A percentile compares a stretch with the other conserved stretches of the same genome.
Evolutionary conservation across 2,888 invertebrate species (phyloP).

Genomic region (Lepeophtheirus nordmannii): DNA sequence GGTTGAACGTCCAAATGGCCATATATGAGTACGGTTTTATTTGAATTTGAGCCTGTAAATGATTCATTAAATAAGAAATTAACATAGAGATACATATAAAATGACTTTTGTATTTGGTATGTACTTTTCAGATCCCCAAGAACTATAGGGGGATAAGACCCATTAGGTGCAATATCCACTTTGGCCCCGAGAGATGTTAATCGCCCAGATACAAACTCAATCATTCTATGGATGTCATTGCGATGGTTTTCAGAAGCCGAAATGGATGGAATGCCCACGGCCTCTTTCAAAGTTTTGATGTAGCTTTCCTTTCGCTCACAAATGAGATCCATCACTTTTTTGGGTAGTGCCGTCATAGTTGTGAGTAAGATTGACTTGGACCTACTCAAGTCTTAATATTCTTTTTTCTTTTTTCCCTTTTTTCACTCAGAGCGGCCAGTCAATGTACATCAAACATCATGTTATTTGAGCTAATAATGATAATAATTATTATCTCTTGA

Average conservation of each 20-base stretch:
- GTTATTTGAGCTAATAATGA: too few species aligned
- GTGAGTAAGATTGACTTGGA: too few species aligned
- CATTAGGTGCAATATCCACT: slow-evolving; percentile 57
- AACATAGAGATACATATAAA: too few species aligned
- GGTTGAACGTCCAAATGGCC: slow-evolving; percentile 98
- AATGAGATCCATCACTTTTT: slow-evolving; percentile 36
- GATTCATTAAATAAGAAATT: too few species aligned
- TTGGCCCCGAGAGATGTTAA: slow-evolving; percentile 52
- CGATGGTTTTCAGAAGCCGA: slow-evolving; percentile 72
- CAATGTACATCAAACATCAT: too few species aligned
- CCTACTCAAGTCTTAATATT: too few species aligned
- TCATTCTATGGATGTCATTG: slow-evolving; percentile 66
- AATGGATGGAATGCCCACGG: slow-evolving; percentile 80
- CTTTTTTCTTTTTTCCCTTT: too few species aligned
- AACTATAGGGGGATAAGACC: slow-evolving; percentile 67
- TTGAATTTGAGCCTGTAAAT: slow-evolving; percentile 78
- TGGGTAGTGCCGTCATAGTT: too few species aligned
- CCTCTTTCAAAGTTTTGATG: slow-evolving; percentile 59
- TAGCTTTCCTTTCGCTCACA: slow-evolving; percentile 58
- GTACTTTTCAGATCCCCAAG: slow-evolving; percentile 58
- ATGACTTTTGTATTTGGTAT: neutral
- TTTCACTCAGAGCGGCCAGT: too few species aligned
- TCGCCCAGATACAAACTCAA: slow-evolving; percentile 57
- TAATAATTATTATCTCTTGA: too few species aligned
- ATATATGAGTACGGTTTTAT: slow-evolving; percentile 46